These are phyloP conservation scores for Drosophila mimica DNA, from an alignment of 2,888 invertebrate species.

Conservation along the genomic window DNA sequence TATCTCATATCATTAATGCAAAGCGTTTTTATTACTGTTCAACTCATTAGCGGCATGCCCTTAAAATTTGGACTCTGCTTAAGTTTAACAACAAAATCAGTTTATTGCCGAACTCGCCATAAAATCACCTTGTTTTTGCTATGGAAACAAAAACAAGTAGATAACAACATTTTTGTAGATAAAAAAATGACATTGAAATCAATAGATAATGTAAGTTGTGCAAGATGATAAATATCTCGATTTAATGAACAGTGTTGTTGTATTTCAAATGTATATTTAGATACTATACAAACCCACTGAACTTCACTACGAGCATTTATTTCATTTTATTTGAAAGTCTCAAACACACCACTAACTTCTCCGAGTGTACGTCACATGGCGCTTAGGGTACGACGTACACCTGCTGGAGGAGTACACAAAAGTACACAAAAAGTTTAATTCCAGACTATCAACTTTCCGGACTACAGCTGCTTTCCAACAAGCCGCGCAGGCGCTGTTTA, in stretches of 20 bases:
- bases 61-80: not conserved
- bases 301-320: not conserved
- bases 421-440: slow-evolving; percentile 9
- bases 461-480: slow-evolving; percentile 26
- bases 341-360: not conserved
- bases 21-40: not conserved
- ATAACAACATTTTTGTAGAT: slow-evolving; percentile 16
- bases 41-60: not conserved
- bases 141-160: not conserved
- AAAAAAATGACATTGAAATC: not conserved
- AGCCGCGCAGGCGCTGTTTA: slow-evolving; percentile 30
- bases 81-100: not conserved
- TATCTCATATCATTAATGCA: slow-evolving; percentile 12
- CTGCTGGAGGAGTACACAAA: slow-evolving; percentile 7
- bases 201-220: not conserved
- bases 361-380: slow-evolving; percentile 2
- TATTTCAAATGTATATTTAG: not conserved
- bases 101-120: not conserved
- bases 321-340: not conserved
- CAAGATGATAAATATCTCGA: not conserved
- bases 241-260: not conserved
- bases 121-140: too few species aligned
- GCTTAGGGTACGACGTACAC: not conserved
- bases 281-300: not conserved
- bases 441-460: slow-evolving; percentile 28